Percentiles rank a stretch among this genome's conserved stretches.
Evolutionary conservation across 2,797 vertebrate genomes (phyloP).

Genomic region (Tympanoctomys barrerae): DNA sequence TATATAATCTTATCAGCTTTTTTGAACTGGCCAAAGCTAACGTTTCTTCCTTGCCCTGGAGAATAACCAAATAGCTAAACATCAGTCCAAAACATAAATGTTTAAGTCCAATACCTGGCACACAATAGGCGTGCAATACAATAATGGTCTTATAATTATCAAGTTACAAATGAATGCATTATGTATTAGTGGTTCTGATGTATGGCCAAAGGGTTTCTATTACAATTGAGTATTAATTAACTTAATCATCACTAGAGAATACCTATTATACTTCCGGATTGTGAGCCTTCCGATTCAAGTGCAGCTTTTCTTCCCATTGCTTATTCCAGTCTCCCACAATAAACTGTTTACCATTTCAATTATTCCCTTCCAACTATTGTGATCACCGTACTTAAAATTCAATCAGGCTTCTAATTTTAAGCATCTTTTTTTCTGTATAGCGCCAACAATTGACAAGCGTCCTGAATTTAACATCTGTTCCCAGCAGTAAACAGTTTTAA

Average conservation of each 20-base stretch:
- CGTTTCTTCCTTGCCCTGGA: neutral
- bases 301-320: slow-evolving; percentile 31
- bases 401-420: slow-evolving; percentile 86
- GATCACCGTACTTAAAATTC: slow-evolving; percentile 88
- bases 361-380: slow-evolving; percentile 79
- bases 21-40: neutral
- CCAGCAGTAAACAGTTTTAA: slow-evolving; percentile 85
- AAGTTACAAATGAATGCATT: slow-evolving; percentile 14
- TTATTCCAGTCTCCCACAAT: slow-evolving; percentile 67
- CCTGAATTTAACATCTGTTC: slow-evolving; percentile 89
- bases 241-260: neutral
- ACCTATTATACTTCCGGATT: slow-evolving; percentile 22
- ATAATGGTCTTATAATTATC: neutral
- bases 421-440: slow-evolving; percentile 83
- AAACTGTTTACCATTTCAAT: slow-evolving; percentile 81
- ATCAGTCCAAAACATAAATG: neutral
- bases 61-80: neutral
- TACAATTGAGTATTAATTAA: slow-evolving; percentile 76
- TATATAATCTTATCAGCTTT: neutral
- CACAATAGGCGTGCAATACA: no score
- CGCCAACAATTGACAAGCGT: slow-evolving; percentile 85
- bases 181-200: neutral
- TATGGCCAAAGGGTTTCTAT: slow-evolving; percentile 36
- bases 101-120: neutral
- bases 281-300: slow-evolving; percentile 61